Conservation (phyloP, 2,113 vertebrate species). For the Panurus biarmicus region DNA sequence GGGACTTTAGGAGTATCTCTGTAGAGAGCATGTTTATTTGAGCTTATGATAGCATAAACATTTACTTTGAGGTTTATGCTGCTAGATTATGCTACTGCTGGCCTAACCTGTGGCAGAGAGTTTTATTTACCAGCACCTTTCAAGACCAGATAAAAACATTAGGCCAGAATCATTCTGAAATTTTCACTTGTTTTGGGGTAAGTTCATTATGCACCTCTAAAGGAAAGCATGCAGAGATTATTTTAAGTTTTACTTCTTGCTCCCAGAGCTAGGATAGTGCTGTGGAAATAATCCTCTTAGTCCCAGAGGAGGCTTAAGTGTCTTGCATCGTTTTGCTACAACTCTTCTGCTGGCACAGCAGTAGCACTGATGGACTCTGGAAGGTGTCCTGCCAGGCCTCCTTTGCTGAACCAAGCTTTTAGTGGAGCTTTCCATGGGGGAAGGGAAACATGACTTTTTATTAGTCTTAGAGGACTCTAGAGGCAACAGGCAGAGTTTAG, state of each 20-base stretch:
- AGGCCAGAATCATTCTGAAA: not conserved
- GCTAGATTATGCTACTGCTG: not conserved
- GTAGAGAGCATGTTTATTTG: not conserved
- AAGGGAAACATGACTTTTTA: not conserved
- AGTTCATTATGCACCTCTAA: not conserved
- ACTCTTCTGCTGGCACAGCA: constrained; percentile 34
- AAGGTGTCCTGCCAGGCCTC: constrained; percentile 39
- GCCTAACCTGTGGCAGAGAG: not conserved
- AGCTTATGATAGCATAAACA: not conserved
- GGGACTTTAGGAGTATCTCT: not conserved
- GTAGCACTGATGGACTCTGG: constrained; percentile 6
- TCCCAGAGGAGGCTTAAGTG: constrained; percentile 7
- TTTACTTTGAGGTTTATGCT: not conserved
- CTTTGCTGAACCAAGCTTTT: constrained; percentile 36
- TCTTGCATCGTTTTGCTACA: constrained; percentile 27
- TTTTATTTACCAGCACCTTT: not conserved
- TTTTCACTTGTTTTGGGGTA: not conserved
- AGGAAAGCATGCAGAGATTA: not conserved
- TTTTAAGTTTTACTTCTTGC: constrained; percentile 3
- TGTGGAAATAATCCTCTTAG: constrained; percentile 7
- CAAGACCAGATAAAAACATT: not conserved
- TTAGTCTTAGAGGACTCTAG: not conserved
- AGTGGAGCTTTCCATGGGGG: not conserved
- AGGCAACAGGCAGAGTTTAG: not conserved
- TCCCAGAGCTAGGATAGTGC: not conserved